Base-by-base conservation (phyloP, 1,140 invertebrate genomes). In the Caenorhabditis brenneri region DNA sequence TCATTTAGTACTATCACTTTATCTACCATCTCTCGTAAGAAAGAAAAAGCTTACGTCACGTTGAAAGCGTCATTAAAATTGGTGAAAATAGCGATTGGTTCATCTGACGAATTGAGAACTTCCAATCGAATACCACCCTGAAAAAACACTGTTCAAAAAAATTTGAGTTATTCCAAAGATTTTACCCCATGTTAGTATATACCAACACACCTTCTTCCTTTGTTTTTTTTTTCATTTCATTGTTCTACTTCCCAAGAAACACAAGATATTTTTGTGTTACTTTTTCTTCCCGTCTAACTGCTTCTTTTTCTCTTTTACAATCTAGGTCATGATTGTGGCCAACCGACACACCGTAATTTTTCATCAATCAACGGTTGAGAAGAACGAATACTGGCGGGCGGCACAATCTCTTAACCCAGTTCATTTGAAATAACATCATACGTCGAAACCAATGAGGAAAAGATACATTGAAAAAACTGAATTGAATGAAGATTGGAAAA, bases 111-210 rank as follows among this genome's bases (percentile, higher is more conserved):
- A 90, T 96, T 95, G 84, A 97, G 91, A 79, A 97, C 92, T 91
- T 96, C 94, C 69, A 96, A 91, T 88, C 94, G 94, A 90, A 94
- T 96, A 31, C 95, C 95, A 87, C 95, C 95, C 95, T 96, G 91
- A 42, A 88, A 42, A 29, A 58, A 0, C 0, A 6, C 48, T 79
- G 29, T 31, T 27, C 7, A 22, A 42, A 9, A n/a, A 78, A 22
- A 22, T 7, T 31, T 29, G 39, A 42, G 39, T 42, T 42, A 6
- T 42, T 42, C 39, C 39, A 42, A 12, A n/a, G n/a, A n/a, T n/a
- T n/a, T n/a, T n/a, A n/a, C n/a, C n/a, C n/a, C n/a, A n/a, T n/a
- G n/a, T n/a, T n/a, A n/a, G n/a, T n/a, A n/a, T n/a, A n/a, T n/a
- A n/a, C n/a, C n/a, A n/a, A n/a, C n/a, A n/a, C n/a, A n/a, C n/a